Evolutionary conservation across 30 jellyfish, hydroid and myxozoan species (phyloP), one percentile per base, ranked within the genome.

Genomic region (Aurelia coerulea): DNA sequence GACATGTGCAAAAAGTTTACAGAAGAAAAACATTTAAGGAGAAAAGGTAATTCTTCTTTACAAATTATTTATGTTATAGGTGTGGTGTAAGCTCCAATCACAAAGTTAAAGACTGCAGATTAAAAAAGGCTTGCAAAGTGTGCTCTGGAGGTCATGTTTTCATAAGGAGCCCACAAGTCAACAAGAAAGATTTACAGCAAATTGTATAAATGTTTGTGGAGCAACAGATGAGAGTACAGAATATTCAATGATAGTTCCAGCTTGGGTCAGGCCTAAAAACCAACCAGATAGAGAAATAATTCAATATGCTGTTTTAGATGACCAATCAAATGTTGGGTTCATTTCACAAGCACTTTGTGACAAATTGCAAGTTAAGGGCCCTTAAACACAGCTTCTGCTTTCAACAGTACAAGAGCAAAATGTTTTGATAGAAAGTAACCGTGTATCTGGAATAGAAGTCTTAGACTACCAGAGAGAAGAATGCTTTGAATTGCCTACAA

Each of bases 281-380:
- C 65, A 53, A 53, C 65, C 65, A 53, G 65, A 53, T 10, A 53
- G 16, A 16, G 65, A 53, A 53, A 16, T 16, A 53, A 11, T 53
- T 53, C 65, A 53, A 16, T 53, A 53, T 53, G 65, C 65, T 53
- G 65, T 53, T 53, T 53, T 23, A 23, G 29, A 23, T 23, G 29
- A 23, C 29, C 29, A 23, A 23, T 23, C 29, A 23, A 23, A 23
- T 53, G 11, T 53, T 53, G 65, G 65, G 15, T 53, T 53, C 65
- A 53, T 53, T 53, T 53, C 65, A 53, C 65, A 53, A 53, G 65
- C 65, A 53, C 65, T 53, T 53, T 53, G 65, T 53, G 65, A 53
- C 65, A 53, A 53, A 16, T 53, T 53, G 16, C 65, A 53, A 53
- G 16, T 53, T 53, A 53, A 53, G 16, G 65, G 65, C 65, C 65